A percentile compares a stretch with the other conserved stretches of the same genome.
Conservation (phyloP, 2,113 vertebrate genomes). For the Aleadryas rufinucha region DNA sequence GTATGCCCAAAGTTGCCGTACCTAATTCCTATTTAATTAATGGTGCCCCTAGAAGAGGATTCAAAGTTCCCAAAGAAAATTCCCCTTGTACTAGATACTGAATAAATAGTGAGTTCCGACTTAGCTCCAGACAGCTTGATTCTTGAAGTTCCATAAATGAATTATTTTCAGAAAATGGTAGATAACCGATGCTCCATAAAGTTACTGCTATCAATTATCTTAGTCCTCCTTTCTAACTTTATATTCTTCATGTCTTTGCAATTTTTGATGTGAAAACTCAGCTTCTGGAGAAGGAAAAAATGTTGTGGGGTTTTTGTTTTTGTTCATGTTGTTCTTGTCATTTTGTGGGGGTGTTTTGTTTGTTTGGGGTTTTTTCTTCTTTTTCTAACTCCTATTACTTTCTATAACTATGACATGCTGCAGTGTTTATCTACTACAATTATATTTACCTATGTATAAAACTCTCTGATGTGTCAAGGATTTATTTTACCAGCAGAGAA, state of each 20-base stretch:
- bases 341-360: not conserved
- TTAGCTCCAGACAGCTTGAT: not conserved
- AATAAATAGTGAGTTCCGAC: not conserved
- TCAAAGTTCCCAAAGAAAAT: not conserved
- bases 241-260: not conserved
- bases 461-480: not conserved
- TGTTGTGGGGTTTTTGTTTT: not conserved
- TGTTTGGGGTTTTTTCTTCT: not conserved
- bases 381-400: not conserved
- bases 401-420: not conserved
- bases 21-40: not conserved
- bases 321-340: not conserved
- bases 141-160: not conserved
- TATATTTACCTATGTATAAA: not conserved
- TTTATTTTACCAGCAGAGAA: not conserved
- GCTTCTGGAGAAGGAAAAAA: not conserved
- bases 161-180: not conserved
- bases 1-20: not conserved
- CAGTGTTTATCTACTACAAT: not conserved
- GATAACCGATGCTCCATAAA: not conserved
- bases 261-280: not conserved
- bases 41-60: not conserved
- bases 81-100: not conserved
- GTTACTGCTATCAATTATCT: not conserved
- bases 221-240: not conserved